A percentile compares a stretch with the other conserved stretches of the same genome.
Conservation (phyloP, 2,888 invertebrate genomes). For the Rhodophaea formosa region DNA sequence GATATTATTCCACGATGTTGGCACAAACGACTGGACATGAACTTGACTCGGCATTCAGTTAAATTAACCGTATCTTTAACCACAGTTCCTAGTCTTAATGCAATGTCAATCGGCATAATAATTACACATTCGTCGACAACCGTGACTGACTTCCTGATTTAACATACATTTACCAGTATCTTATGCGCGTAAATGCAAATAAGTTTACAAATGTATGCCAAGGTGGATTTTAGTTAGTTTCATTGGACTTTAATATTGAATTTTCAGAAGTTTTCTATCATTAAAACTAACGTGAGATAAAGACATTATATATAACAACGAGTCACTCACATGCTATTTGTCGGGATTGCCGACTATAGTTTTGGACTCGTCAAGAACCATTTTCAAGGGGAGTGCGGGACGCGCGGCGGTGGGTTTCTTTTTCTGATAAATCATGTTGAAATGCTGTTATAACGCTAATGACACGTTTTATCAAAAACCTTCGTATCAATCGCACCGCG, state of each 20-base stretch:
- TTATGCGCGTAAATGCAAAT: conserved; percentile 1
- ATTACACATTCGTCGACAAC: background rate
- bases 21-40: conserved; percentile 2
- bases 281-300: too few relatives aligned
- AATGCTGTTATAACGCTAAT: too few relatives aligned
- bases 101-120: conserved; percentile 14
- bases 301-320: too few relatives aligned
- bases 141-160: conserved; percentile 11
- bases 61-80: conserved; percentile 6
- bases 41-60: conserved; percentile 11
- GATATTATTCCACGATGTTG: background rate
- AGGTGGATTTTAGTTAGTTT: conserved; percentile 1
- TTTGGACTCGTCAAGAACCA: too few relatives aligned
- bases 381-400: too few relatives aligned
- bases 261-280: background rate
- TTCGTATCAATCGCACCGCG: too few relatives aligned
- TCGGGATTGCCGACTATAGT: too few relatives aligned
- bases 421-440: too few relatives aligned
- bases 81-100: conserved; percentile 10
- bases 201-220: conserved; percentile 5
- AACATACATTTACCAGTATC: background rate
- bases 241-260: background rate
- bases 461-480: too few relatives aligned
- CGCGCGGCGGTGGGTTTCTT: too few relatives aligned
- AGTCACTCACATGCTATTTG: too few relatives aligned